Evolutionary conservation across 2,888 invertebrate genomes (phyloP), one percentile per base, ranked within the genome.

Genomic region (Oxytorus armatus): DNA sequence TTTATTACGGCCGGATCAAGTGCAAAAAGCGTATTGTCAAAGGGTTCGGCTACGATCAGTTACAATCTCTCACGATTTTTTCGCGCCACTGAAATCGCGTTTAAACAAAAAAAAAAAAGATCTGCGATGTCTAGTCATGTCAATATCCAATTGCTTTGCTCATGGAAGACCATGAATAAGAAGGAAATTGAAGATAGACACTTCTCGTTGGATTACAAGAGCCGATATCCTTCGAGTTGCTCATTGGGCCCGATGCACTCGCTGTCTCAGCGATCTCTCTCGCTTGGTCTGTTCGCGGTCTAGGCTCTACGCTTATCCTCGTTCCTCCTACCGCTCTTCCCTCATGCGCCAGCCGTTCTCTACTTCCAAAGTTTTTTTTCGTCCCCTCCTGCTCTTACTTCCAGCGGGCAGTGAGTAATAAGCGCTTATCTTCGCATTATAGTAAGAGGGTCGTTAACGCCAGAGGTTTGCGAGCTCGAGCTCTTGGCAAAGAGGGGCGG

Each of bases 341-440:
- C 55, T 51, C 42, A 51, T 51, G 29, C 29, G 53, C 42, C 68
- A 47, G 42, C 63, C 68, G 39, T 76, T 76, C 75, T 65, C 55
- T 10, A 39, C 49, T 55, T 57, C 70, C 47, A 51, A 59, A 65
- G 42, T 78, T 66, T 66, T n/a, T n/a, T 66, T 66, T 42, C 57
- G 49, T 77, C 59, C 59, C 18, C 65, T 70, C 65, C 69, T 65
- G 51, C 63, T 72, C 23, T 66, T 39, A 25, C 51, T 73, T 39
- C 70, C 73, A 69, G 47, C 77, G 77, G 63, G 85, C 85, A 81
- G 85, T 84, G 85, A 85, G 87, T 87, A 88, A 88, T 88, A 88
- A 88, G 88, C 85, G 84, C 86, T 88, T 86, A 88, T 88, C 88
- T 88, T 84, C 83, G 85, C 85, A 86, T 86, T 87, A 87, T 88